Conservation (phyloP, 1,140 invertebrate genomes). For the Nymphalis io region DNA sequence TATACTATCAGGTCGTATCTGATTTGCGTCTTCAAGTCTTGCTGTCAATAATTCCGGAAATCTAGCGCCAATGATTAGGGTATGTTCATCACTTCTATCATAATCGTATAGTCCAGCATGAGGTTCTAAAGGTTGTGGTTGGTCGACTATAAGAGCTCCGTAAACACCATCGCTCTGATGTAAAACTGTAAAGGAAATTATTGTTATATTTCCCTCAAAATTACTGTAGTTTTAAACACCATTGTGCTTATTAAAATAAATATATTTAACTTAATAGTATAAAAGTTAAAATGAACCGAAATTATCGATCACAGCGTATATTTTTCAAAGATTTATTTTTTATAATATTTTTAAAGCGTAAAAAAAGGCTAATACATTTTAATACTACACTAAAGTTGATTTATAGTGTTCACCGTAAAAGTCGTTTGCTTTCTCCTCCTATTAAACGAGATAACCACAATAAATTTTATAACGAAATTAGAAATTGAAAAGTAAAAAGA, state of each 20-base stretch:
- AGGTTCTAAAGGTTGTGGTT: slow-evolving; percentile 83
- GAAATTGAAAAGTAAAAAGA: no score
- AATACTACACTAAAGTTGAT: not conserved
- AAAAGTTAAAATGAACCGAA: no score
- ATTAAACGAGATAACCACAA: not conserved
- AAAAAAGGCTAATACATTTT: no score
- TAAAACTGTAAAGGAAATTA: slow-evolving; percentile 64
- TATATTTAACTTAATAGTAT: no score
- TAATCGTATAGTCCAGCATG: slow-evolving; percentile 85
- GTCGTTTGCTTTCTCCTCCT: not conserved
- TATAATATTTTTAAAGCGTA: no score
- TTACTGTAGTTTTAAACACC: no score
- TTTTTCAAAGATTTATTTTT: no score
- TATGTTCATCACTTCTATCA: slow-evolving; percentile 79
- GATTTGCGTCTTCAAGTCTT: slow-evolving; percentile 52
- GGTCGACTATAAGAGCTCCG: slow-evolving; percentile 87
- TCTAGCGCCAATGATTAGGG: slow-evolving; percentile 59
- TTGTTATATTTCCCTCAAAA: no score
- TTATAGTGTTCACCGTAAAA: not conserved
- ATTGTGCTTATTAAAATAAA: no score
- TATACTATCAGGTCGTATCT: slow-evolving; percentile 48
- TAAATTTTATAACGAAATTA: not conserved
- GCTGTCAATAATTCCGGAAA: slow-evolving; percentile 59
- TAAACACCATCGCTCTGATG: slow-evolving; percentile 91
- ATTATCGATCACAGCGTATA: no score